Conservation (phyloP, 2,113 vertebrate species). For the Azemiops feae region DNA sequence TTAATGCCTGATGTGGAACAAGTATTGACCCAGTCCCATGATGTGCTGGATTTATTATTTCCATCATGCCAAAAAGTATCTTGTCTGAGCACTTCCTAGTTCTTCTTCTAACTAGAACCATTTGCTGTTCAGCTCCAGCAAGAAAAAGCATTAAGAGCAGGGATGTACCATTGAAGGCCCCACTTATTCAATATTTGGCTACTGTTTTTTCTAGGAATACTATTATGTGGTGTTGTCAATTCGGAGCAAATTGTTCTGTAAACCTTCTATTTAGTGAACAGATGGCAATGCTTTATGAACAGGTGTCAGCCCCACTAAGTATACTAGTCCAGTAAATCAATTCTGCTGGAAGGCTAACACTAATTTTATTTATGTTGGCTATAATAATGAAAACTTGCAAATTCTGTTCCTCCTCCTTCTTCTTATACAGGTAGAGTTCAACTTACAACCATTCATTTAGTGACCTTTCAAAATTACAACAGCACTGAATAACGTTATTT, state of each 20-base stretch:
- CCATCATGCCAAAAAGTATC: neutral
- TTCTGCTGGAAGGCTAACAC: neutral
- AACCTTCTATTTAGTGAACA: neutral
- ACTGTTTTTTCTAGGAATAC: neutral
- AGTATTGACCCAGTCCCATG: neutral
- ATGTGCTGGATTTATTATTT: neutral
- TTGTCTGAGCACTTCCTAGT: neutral
- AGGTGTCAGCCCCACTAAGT: neutral
- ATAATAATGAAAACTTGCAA: neutral
- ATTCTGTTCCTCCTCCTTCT: neutral
- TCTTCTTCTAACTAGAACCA: neutral
- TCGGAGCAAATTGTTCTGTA: neutral
- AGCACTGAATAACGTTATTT: neutral
- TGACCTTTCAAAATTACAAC: neutral
- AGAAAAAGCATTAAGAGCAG: neutral
- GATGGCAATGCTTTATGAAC: neutral
- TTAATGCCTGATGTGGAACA: neutral
- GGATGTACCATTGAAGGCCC: neutral
- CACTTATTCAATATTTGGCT: neutral
- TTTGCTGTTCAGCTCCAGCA: neutral
- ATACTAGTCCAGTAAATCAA: neutral
- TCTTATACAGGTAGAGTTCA: neutral
- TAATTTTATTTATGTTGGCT: neutral
- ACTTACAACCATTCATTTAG: neutral
- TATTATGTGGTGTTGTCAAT: neutral